These are phyloP conservation scores for Melieria picta DNA, from an alignment of 2,888 invertebrate species.

Conservation along the genomic window DNA sequence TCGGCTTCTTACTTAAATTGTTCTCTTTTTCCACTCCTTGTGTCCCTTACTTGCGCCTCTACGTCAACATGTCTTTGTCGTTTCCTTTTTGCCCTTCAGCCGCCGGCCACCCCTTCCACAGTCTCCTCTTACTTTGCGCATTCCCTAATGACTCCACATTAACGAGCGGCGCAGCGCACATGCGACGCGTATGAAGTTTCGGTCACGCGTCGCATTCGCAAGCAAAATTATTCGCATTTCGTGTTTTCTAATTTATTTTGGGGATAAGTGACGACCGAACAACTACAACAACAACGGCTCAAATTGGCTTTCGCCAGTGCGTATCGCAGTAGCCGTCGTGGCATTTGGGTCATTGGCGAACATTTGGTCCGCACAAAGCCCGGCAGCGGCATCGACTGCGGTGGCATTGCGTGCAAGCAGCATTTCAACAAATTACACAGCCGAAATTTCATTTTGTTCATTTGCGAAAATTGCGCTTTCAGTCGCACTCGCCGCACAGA, in stretches of 20 bases:
- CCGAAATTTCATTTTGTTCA: constrained; percentile 9
- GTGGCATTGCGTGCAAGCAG: constrained; percentile 19
- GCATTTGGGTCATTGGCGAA: constrained; percentile 24
- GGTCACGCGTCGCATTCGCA: neutral
- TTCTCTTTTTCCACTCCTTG: too few relatives aligned
- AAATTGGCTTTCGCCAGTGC: constrained; percentile 1
- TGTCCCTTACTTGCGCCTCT: too few relatives aligned
- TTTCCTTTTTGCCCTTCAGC: too few relatives aligned
- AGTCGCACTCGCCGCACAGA: too few relatives aligned
- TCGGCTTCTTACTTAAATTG: too few relatives aligned
- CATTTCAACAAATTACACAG: constrained; percentile 16
- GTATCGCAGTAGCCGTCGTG: constrained; percentile 17
- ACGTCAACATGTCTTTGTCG: too few relatives aligned
- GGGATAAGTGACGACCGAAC: neutral
- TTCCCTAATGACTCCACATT: too few relatives aligned
- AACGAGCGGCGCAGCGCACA: too few relatives aligned
- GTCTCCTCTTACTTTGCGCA: too few relatives aligned
- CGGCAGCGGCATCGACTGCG: neutral
- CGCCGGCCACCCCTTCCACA: too few relatives aligned
- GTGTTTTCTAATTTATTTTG: constrained; percentile 16
- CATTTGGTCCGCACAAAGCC: neutral
- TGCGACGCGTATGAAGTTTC: neutral
- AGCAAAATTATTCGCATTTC: constrained; percentile 11
- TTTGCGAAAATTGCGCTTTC: neutral
- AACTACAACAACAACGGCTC: neutral